These are phyloP conservation scores for Rhodophaea formosa DNA, from an alignment of 2,888 invertebrate species.

Conservation along the genomic window DNA sequence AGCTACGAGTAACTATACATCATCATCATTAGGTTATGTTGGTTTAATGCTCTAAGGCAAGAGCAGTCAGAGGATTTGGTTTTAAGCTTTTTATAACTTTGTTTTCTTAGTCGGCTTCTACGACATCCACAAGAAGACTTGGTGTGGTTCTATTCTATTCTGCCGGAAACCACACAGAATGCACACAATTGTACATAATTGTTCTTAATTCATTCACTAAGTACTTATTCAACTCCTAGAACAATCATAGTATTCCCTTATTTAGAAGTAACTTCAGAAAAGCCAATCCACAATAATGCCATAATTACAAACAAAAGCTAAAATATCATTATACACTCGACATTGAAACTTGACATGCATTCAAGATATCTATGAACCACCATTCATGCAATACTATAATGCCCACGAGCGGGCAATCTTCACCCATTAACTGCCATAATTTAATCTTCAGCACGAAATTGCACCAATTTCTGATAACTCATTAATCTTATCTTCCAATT, in stretches of 20 bases:
- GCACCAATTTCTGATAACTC: conserved; percentile 23
- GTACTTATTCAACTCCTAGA: not conserved
- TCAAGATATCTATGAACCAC: conserved; percentile 1
- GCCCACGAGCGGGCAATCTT: conserved; percentile 16
- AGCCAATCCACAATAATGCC: not conserved
- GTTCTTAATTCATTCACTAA: not conserved
- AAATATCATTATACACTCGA: conserved; percentile 2
- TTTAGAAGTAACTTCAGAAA: not conserved
- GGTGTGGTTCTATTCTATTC: no score
- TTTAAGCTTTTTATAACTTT: no score
- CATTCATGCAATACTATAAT: not conserved
- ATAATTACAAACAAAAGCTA: conserved; percentile 4
- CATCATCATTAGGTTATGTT: no score
- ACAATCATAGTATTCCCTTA: not conserved
- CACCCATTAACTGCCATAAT: conserved; percentile 13
- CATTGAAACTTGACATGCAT: conserved; percentile 12
- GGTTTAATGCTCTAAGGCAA: no score
- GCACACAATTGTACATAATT: no score
- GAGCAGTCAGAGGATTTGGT: no score
- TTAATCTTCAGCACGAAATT: conserved; percentile 16
- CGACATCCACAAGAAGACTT: no score
- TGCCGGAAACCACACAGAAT: no score
- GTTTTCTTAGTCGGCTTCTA: no score
- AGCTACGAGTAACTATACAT: no score
- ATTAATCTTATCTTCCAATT: conserved; percentile 21